phyloP scores from a whole-genome alignment of 1,140 invertebrate species.

The Drosophila ficusphila region DNA sequence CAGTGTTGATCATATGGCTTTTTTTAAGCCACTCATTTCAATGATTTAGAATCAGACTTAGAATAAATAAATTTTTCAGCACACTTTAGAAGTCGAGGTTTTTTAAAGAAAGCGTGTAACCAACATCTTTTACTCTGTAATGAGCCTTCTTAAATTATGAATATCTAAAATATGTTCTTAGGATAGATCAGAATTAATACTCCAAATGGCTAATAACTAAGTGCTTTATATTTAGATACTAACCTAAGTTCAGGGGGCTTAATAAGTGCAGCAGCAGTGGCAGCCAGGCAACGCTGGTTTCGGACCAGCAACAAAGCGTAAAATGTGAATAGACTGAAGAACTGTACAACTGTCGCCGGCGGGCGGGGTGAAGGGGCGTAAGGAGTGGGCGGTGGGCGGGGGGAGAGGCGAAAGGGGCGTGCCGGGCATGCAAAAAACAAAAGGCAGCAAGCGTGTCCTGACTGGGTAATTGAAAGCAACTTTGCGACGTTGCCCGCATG shows the following conservation, averaged over 20 bases:
- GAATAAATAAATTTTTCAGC: too few species aligned
- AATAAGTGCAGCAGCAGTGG: conserved; percentile 61
- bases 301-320: conserved; percentile 65
- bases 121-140: too few species aligned
- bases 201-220: not conserved
- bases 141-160: not conserved
- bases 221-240: not conserved
- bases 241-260: conserved; percentile 27
- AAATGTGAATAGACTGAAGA: conserved; percentile 72
- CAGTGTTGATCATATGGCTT: not conserved
- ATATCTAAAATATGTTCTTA: not conserved
- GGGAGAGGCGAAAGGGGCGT: conserved; percentile 43
- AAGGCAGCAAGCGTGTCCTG: conserved; percentile 71
- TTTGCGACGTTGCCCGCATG: conserved; percentile 70
- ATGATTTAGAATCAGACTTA: not conserved
- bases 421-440: conserved; percentile 68
- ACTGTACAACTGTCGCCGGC: conserved; percentile 39
- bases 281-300: conserved; percentile 47
- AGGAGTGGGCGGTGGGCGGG: conserved; percentile 6
- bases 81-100: too few species aligned
- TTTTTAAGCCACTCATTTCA: not conserved
- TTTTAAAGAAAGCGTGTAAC: too few species aligned
- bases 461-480: conserved; percentile 77
- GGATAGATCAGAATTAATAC: not conserved
- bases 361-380: not conserved